Evolutionary conservation across 1,140 invertebrate genomes (phyloP), one percentile per base, ranked within the genome.

Genomic region (Pogonognathellus flavescens): DNA sequence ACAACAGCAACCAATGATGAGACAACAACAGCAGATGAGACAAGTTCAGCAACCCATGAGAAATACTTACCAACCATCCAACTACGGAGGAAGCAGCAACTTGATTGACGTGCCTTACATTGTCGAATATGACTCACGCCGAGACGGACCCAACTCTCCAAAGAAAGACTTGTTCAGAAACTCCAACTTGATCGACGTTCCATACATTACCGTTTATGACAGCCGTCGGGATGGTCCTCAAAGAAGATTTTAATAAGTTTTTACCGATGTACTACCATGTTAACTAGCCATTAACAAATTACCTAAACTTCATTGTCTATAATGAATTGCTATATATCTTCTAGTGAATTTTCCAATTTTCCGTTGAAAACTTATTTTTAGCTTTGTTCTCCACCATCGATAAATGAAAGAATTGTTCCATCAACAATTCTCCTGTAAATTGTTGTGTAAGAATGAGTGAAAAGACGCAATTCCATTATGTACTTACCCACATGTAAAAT

Each of bases 81-180:
- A 53, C 80, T 55, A 57, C 20, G 11, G 41, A 31, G 62, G 50
- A 31, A 80, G 72, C 50, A 57, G 20, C 52, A 81, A 81, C 18
- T 59, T 81, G 50, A 81, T 81, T 55, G 80, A 81, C 20, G 31
- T 80, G 10, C 72, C 72, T 1, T 80, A 52, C 41, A 14, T 49
- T 10, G 72, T 81, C 20, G 80, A 55, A 22, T 81, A 81, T 50
- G 80, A 81, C 10, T 53, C 52, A 11, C 18, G 22, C 20, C 20
- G 52, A 8, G 80, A 81, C 53, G 52, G 80, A 16, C 72, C 72
- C 41, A 80, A 80, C 72, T 53, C 41, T 16, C 72, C 72, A 66
- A 66, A 66, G 22, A 66, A 25, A 13, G 62, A 66, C 20, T 66
- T 80, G 72, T 53, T 80, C 72, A 80, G n/a, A 16, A 80, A 50